Conservation (phyloP, 1,140 invertebrate genomes). For the Bombus consobrinus region DNA sequence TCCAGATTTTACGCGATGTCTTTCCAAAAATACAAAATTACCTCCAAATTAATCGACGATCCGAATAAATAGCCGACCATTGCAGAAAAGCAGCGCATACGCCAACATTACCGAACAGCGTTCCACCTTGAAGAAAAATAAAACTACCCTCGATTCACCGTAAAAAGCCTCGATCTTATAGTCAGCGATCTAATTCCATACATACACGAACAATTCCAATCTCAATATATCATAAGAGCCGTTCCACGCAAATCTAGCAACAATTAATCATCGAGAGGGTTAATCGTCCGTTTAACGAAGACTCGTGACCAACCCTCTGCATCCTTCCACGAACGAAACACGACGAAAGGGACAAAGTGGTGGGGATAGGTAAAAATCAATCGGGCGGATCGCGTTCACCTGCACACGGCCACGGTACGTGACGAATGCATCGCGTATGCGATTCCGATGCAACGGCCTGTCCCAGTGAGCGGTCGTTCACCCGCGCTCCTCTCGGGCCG, state of each 20-base stretch:
- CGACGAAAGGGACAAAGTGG: not conserved
- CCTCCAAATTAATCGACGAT: too few relatives aligned
- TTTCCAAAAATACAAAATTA: not conserved
- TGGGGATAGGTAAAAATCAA: constrained; percentile 52
- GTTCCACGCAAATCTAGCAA: not conserved
- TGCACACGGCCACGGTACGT: constrained; percentile 66
- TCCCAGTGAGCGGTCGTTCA: constrained; percentile 82
- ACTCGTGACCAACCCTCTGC: not conserved
- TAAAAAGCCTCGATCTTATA: not conserved
- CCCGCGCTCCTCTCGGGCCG: constrained; percentile 73
- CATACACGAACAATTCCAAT: not conserved
- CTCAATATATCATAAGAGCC: not conserved
- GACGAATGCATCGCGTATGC: constrained; percentile 74
- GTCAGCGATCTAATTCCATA: not conserved
- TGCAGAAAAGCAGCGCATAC: too few relatives aligned
- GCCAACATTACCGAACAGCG: too few relatives aligned
- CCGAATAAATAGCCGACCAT: too few relatives aligned
- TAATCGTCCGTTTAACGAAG: not conserved
- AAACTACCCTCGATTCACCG: too few relatives aligned
- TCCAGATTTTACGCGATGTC: not conserved
- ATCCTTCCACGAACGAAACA: not conserved
- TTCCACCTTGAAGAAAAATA: not conserved
- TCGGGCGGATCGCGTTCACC: constrained; percentile 66
- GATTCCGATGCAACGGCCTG: constrained; percentile 76
- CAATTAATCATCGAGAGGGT: not conserved